Base-by-base conservation (phyloP, 2,888 invertebrate genomes). In the Clostera curtula region DNA sequence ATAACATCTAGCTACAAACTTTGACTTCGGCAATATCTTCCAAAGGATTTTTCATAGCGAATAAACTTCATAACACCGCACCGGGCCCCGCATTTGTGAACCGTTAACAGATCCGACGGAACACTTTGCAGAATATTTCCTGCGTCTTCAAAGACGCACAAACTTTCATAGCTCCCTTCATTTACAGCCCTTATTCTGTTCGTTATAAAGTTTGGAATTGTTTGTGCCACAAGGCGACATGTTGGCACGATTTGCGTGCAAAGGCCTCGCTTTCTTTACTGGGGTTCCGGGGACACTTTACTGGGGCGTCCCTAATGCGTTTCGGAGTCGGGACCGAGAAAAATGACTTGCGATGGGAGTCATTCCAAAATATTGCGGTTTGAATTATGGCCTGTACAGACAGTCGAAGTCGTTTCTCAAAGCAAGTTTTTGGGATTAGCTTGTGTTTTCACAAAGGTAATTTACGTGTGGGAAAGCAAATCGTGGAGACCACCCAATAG, bases 71-170 rank as follows among this genome's bases (percentile, higher is more conserved):
- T 44, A 45, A 41, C 40, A 40, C 29, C 22, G 36, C 19, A 30
- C 24, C 25, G 13, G n/a, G n/a, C n/a, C 29, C 14, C 12, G 30
- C 36, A 31, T 27, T 30, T 25, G 36, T n/a, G 29, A 21, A 37
- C 40, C 53, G 53, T 57, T 56, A 57, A 55, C 59, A 54, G 56
- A 51, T 53, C 57, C 58, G 49, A 36, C 48, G 60, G 49, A 53
- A 48, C 44, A 46, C 35, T 38, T 33, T 42, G 35, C 41, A 25
- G 43, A 49, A 48, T 43, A 49, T 51, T 54, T 53, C 53, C 54
- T 39, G 31, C 48, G 36, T 48, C 40, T 43, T 47, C 45, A 52
- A 14, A 49, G 45, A 46, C 41, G 41, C 41, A 49, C 43, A 51
- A 46, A 47, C 42, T 24, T 2, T 9, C 11, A 15, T n/a, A 22